Conservation (phyloP, 2,888 invertebrate species). For the Beris chalybata region DNA sequence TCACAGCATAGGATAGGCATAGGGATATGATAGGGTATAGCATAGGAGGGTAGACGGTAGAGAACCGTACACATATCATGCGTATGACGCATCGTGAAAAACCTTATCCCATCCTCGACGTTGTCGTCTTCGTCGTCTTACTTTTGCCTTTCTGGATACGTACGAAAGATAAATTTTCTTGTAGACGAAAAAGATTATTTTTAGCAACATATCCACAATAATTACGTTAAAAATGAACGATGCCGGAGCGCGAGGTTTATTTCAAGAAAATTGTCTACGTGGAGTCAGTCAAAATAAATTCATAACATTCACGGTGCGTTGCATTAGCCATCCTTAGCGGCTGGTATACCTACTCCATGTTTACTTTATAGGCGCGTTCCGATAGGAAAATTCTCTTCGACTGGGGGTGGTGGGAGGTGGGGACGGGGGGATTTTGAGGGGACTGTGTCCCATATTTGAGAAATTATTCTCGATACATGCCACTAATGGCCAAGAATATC, state of each 20-base stretch:
- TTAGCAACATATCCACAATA: slow-evolving; percentile 33
- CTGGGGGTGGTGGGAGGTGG: too few species aligned
- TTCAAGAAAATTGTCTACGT: too few species aligned
- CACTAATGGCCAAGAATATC: slow-evolving; percentile 31
- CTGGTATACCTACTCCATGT: slow-evolving; percentile 16
- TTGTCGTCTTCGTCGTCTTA: slow-evolving; percentile 10
- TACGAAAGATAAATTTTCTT: slow-evolving; percentile 34
- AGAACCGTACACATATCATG: neutral
- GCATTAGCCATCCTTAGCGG: slow-evolving; percentile 7
- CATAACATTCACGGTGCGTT: slow-evolving; percentile 23
- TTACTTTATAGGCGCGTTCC: slow-evolving; percentile 10
- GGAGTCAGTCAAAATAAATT: slow-evolving; percentile 24
- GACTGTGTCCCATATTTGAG: too few species aligned
- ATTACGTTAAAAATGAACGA: slow-evolving; percentile 29
- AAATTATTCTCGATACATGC: too few species aligned
- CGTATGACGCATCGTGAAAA: slow-evolving; percentile 31
- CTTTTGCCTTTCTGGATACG: slow-evolving; percentile 30
- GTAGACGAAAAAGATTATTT: slow-evolving; percentile 18
- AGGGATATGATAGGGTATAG: too few species aligned
- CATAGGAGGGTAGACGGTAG: too few species aligned
- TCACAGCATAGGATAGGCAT: too few species aligned
- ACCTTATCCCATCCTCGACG: slow-evolving; percentile 22
- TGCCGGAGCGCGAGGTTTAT: too few species aligned
- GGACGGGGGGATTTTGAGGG: too few species aligned
- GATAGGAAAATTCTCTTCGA: too few species aligned